These are phyloP conservation scores for Tetragonula carbonaria DNA, from an alignment of 2,888 invertebrate genomes.

Conservation along the genomic window DNA sequence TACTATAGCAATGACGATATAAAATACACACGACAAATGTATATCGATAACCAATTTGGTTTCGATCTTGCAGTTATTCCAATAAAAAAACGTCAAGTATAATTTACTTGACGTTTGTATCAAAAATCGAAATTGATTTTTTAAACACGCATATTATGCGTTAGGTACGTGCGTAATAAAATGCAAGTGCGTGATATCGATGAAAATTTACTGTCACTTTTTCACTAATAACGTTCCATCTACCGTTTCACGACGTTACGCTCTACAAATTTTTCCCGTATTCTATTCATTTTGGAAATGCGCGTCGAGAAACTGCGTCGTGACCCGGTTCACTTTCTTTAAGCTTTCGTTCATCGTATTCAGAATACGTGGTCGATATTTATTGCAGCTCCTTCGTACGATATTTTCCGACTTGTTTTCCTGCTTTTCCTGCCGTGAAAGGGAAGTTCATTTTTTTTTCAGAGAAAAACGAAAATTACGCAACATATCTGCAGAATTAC, in stretches of 20 bases:
- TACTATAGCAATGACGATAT: slow-evolving; percentile 53
- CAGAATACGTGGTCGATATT: slow-evolving; percentile 65
- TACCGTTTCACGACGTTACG: neutral
- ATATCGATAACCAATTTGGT: neutral
- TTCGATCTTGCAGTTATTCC: neutral
- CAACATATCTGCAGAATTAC: neutral
- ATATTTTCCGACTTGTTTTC: slow-evolving; percentile 11
- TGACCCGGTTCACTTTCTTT: slow-evolving; percentile 67
- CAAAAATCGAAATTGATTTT: slow-evolving; percentile 24
- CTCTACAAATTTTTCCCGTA: neutral
- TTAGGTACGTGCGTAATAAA: neutral
- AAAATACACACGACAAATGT: slow-evolving; percentile 25
- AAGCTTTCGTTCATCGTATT: slow-evolving; percentile 50
- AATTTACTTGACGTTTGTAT: neutral
- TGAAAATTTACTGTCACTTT: neutral
- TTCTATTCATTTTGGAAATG: slow-evolving; percentile 31
- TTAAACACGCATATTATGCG: slow-evolving; percentile 6
- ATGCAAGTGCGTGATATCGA: neutral
- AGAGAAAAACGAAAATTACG: neutral
- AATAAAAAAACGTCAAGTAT: neutral
- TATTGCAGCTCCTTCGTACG: slow-evolving; percentile 46
- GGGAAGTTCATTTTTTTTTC: neutral
- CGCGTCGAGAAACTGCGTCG: slow-evolving; percentile 48
- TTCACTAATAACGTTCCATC: neutral
- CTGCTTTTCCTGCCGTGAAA: neutral